These are phyloP conservation scores for Macrochelys suwanniensis DNA, from an alignment of 2,797 vertebrate genomes.

Conservation along the genomic window DNA sequence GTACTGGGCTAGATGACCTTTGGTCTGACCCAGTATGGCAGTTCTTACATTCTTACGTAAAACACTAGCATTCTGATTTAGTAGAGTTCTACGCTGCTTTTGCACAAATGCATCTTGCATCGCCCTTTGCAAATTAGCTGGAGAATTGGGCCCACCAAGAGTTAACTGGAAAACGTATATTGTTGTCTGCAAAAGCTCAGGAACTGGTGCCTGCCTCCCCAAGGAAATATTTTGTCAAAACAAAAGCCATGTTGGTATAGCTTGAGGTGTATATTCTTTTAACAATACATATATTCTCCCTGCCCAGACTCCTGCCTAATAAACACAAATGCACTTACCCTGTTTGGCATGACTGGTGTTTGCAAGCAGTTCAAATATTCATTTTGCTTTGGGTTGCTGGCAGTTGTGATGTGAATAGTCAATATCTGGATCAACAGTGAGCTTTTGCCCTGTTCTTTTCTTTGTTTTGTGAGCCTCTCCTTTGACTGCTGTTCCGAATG, in stretches of 20 bases:
- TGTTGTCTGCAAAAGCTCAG: neutral
- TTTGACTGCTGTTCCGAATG: neutral
- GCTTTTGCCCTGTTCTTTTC: neutral
- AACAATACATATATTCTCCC: conserved; percentile 49
- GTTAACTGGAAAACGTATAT: neutral
- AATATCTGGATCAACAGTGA: conserved; percentile 4
- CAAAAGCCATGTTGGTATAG: conserved; percentile 3
- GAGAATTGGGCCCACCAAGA: neutral
- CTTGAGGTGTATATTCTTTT: conserved; percentile 30
- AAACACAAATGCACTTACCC: conserved; percentile 59
- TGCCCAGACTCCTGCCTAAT: conserved; percentile 32
- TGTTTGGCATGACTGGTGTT: conserved; percentile 41
- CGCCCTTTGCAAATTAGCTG: neutral
- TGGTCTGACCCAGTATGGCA: too few relatives aligned
- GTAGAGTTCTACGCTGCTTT: neutral
- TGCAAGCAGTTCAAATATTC: conserved; percentile 56
- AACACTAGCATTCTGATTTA: neutral
- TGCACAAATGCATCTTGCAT: too few relatives aligned
- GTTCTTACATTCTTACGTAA: too few relatives aligned
- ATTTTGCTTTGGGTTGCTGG: conserved; percentile 33
- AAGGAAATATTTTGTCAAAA: conserved; percentile 52
- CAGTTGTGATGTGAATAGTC: neutral
- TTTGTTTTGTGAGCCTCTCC: neutral
- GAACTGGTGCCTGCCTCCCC: conserved; percentile 6
- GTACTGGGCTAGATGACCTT: too few relatives aligned